A percentile compares a stretch with the other conserved stretches of the same genome.
These are phyloP conservation scores for Acanthis flammea DNA, from an alignment of 2,797 vertebrate genomes.

Conservation along the genomic window DNA sequence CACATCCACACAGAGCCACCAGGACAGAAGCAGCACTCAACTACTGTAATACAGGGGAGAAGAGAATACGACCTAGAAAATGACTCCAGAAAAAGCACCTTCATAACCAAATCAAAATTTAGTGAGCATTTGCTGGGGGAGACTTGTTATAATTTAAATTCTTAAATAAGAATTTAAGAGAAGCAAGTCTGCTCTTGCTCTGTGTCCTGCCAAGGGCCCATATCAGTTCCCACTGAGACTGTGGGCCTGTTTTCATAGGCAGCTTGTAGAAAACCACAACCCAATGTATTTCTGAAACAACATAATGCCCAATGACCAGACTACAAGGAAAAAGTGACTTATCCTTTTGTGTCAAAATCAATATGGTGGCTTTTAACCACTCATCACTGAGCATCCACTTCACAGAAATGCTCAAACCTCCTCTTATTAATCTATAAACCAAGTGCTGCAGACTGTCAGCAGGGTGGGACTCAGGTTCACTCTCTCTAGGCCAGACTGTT, in stretches of 20 bases:
- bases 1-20: neutral
- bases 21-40: neutral
- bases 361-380: neutral
- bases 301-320: neutral
- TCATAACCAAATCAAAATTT: neutral
- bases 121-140: neutral
- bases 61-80: neutral
- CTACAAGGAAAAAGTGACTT: neutral
- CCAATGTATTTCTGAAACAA: neutral
- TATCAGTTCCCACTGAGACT: neutral
- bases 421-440: neutral
- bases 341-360: neutral
- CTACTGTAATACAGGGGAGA: neutral
- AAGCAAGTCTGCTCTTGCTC: neutral
- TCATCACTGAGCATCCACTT: neutral
- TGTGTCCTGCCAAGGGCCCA: neutral
- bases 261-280: neutral
- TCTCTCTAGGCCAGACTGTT: neutral
- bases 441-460: accelerated
- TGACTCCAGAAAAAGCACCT: neutral
- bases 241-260: neutral
- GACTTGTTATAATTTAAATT: neutral
- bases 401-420: neutral
- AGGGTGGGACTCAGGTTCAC: neutral
- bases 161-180: neutral